Conservation (phyloP, 2,888 invertebrate genomes). For the Ypsolopha sequella region DNA sequence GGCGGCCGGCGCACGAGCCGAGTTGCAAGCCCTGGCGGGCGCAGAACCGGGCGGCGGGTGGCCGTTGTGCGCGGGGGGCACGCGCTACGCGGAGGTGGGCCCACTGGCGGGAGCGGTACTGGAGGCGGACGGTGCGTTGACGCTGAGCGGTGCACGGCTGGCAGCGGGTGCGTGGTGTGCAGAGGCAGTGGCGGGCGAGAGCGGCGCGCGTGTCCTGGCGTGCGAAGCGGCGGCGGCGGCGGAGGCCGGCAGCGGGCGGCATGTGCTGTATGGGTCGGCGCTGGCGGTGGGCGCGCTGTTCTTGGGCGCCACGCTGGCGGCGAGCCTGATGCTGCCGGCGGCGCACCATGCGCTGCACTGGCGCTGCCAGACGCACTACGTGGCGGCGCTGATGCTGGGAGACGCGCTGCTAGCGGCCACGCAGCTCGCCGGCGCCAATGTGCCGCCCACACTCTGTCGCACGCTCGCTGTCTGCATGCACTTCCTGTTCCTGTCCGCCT, state of each 20-base stretch:
- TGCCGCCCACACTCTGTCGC: constrained; percentile 74
- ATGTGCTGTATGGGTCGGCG: constrained; percentile 81
- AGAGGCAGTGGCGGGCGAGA: constrained; percentile 53
- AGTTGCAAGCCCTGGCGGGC: constrained; percentile 35
- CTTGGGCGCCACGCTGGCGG: constrained; percentile 73
- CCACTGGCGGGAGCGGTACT: constrained; percentile 63
- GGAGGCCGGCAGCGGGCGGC: constrained; percentile 43
- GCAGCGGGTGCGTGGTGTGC: constrained; percentile 48
- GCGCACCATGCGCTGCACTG: constrained; percentile 90
- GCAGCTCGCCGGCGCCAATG: constrained; percentile 75
- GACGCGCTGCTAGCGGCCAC: constrained; percentile 84
- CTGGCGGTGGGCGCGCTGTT: constrained; percentile 86
- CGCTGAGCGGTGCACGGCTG: constrained; percentile 37
- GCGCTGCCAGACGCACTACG: constrained; percentile 90
- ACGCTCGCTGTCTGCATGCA: constrained; percentile 84
- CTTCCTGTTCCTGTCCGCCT: constrained; percentile 89
- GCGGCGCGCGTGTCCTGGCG: constrained; percentile 67
- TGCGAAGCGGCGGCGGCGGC: constrained; percentile 65
- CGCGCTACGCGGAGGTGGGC: constrained; percentile 71
- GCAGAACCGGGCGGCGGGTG: constrained; percentile 51
- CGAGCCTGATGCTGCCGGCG: constrained; percentile 79
- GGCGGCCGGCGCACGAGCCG: constrained; percentile 36
- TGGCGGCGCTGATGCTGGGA: constrained; percentile 84
- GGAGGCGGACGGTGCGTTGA: constrained; percentile 65
- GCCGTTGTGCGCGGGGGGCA: constrained; percentile 61